Evolutionary conservation across 2,113 vertebrate species (phyloP).

Genomic region (Bujurquina vittata): DNA sequence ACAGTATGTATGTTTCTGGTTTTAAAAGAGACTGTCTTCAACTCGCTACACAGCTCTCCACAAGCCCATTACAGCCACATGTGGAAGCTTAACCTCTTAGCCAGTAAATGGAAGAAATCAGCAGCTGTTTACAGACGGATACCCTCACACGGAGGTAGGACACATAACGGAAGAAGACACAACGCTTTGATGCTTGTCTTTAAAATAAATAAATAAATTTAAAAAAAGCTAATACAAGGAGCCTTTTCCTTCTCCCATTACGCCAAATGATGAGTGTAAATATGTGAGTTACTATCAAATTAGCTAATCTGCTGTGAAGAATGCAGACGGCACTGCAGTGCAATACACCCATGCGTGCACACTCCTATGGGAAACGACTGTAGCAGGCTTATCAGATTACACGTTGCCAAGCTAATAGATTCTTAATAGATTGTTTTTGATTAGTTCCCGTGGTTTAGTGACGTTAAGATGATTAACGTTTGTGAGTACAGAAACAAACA

Average conservation of each 20-base stretch:
- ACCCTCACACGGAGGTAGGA: background rate
- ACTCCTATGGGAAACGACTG: conserved; percentile 55
- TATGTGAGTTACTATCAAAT: conserved; percentile 66
- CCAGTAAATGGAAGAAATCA: conserved; percentile 5
- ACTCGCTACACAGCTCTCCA: conserved; percentile 15
- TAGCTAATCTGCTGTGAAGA: conserved; percentile 69
- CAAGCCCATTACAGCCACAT: conserved; percentile 5
- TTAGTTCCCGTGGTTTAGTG: conserved; percentile 69
- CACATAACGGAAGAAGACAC: background rate
- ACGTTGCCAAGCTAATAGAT: conserved; percentile 72
- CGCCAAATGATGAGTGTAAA: conserved; percentile 60
- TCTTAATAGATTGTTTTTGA: conserved; percentile 76
- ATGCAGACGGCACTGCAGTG: conserved; percentile 33
- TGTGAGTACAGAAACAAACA: conserved; percentile 36
- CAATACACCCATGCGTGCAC: background rate
- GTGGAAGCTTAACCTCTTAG: conserved; percentile 25
- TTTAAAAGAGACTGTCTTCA: conserved; percentile 13
- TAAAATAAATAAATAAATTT: too few species aligned
- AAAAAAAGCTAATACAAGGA: background rate
- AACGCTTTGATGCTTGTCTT: background rate
- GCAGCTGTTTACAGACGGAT: conserved; percentile 3
- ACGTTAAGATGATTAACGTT: conserved; percentile 65
- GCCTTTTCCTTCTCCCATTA: conserved; percentile 59
- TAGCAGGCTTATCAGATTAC: conserved; percentile 76
- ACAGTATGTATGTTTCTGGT: conserved; percentile 25